These are phyloP conservation scores for Heliconius melpomene DNA, from an alignment of 1,140 invertebrate species.

Conservation along the genomic window DNA sequence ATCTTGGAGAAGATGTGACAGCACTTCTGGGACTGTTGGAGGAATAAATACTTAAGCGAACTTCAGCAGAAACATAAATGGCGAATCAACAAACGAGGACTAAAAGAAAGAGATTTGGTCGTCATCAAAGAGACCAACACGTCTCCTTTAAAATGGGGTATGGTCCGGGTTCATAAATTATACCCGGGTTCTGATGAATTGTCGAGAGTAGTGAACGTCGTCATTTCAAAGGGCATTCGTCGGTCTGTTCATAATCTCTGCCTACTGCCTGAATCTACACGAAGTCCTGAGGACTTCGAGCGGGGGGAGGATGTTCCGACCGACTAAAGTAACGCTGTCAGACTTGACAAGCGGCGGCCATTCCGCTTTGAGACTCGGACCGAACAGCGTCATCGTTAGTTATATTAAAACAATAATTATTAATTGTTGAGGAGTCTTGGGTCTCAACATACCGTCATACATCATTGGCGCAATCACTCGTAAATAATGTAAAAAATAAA, in stretches of 20 bases:
- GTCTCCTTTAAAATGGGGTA: slow-evolving; percentile 40
- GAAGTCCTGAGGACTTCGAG: no score
- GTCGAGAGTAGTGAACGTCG: slow-evolving; percentile 37
- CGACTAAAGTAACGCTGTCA: no score
- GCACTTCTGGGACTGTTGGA: background rate
- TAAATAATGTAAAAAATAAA: no score
- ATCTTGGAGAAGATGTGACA: background rate
- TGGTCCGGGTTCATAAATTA: background rate
- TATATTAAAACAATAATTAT: no score
- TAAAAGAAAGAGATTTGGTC: background rate
- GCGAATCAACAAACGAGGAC: background rate
- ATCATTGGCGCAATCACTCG: no score
- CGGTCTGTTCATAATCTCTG: slow-evolving; percentile 28
- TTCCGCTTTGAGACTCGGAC: no score
- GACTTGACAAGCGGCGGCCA: no score
- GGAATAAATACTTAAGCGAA: background rate
- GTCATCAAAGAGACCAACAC: background rate
- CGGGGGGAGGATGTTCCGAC: no score
- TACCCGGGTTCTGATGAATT: slow-evolving; percentile 38
- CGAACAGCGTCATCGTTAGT: no score
- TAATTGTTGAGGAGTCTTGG: no score
- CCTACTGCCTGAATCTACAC: no score
- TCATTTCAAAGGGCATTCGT: slow-evolving; percentile 32
- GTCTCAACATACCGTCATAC: no score
- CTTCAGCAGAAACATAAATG: background rate